phyloP scores from a whole-genome alignment of 2,888 invertebrate species.

The Papilio demoleus region DNA sequence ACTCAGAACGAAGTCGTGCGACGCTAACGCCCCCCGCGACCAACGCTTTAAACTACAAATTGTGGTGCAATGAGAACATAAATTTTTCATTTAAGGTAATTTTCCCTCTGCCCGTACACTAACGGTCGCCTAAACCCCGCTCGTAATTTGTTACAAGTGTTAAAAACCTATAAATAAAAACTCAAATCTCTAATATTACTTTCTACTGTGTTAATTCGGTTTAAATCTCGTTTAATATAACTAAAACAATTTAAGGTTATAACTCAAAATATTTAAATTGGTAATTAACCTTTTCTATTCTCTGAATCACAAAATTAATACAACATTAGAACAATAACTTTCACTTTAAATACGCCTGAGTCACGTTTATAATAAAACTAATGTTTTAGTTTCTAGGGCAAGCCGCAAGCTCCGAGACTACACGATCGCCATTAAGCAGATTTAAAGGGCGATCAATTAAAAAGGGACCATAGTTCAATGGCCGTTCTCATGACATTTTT shows the following conservation, averaged over 20 bases:
- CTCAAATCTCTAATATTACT: constrained; percentile 12
- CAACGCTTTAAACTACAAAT: constrained; percentile 70
- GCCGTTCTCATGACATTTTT: constrained; percentile 76
- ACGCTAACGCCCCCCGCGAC: constrained; percentile 68
- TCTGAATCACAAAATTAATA: constrained; percentile 21
- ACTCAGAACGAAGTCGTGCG: constrained; percentile 61
- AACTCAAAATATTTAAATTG: not conserved
- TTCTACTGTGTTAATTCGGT: not conserved
- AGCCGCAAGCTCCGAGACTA: constrained; percentile 37
- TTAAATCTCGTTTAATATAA: constrained; percentile 6
- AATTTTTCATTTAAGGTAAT: constrained; percentile 48
- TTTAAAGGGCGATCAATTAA: constrained; percentile 52
- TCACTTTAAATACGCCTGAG: constrained; percentile 35
- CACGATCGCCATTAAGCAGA: constrained; percentile 45
- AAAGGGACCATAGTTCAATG: constrained; percentile 56
- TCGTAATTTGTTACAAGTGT: constrained; percentile 32
- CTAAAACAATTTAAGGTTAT: constrained; percentile 14
- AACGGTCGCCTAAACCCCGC: constrained; percentile 26
- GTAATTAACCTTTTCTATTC: constrained; percentile 19
- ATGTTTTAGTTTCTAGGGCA: constrained; percentile 39
- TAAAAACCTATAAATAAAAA: constrained; percentile 28
- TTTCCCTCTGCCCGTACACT: constrained; percentile 16
- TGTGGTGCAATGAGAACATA: constrained; percentile 67
- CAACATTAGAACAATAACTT: constrained; percentile 35
- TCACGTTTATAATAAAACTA: constrained; percentile 37